Evolutionary conservation across 2,888 invertebrate species (phyloP).

Genomic region (Hydriomena furcata): DNA sequence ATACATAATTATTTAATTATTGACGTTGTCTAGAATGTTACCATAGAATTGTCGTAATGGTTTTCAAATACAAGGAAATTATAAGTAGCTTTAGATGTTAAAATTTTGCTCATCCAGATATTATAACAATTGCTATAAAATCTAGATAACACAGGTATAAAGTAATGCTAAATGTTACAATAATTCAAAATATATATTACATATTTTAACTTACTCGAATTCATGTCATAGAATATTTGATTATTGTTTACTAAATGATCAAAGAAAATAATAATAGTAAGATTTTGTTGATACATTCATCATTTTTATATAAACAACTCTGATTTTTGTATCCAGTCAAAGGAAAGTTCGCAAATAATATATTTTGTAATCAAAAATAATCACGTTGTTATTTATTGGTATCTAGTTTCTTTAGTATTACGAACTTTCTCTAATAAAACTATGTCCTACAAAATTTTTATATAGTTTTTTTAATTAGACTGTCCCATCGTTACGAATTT

Average conservation of each 20-base stretch:
- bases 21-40: slow-evolving; percentile 13
- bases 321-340: slow-evolving; percentile 5
- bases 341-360: slow-evolving; percentile 37
- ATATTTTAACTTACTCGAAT: not conserved
- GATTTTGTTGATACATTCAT: not conserved
- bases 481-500: too few species aligned
- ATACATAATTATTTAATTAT: too few species aligned
- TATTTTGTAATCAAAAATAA: slow-evolving; percentile 50
- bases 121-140: slow-evolving; percentile 21
- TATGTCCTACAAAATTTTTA: slow-evolving; percentile 61
- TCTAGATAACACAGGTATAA: not conserved
- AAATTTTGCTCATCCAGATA: slow-evolving; percentile 29
- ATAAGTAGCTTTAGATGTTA: slow-evolving; percentile 18
- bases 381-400: slow-evolving; percentile 76
- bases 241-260: not conserved
- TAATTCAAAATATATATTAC: not conserved
- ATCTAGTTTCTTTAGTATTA: slow-evolving; percentile 70
- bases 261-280: not conserved
- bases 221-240: not conserved
- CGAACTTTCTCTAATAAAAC: slow-evolving; percentile 73
- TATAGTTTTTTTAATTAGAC: slow-evolving; percentile 26
- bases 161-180: not conserved
- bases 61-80: slow-evolving; percentile 8
- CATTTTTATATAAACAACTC: slow-evolving; percentile 1
- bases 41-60: slow-evolving; percentile 16